These are phyloP conservation scores for Ophion obscuratus DNA, from an alignment of 2,888 invertebrate genomes.

Conservation along the genomic window DNA sequence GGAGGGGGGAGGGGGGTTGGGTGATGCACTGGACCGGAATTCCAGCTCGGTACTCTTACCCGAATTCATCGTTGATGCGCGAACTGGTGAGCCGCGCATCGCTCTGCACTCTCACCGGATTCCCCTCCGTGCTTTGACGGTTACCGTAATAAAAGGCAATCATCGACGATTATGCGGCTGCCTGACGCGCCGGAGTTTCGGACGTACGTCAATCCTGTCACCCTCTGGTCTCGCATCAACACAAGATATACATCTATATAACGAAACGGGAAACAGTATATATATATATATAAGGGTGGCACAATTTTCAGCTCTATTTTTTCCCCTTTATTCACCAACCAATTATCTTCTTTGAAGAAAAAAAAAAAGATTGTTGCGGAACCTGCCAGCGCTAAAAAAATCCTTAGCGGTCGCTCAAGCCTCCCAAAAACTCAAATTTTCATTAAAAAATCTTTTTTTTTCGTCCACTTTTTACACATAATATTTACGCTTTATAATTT, in stretches of 20 bases:
- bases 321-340: too few species aligned
- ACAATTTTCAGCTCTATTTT: too few species aligned
- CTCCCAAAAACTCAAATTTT: too few species aligned
- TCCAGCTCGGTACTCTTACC: constrained; percentile 45
- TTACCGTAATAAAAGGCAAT: constrained; percentile 82
- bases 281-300: not conserved
- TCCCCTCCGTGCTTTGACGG: constrained; percentile 80
- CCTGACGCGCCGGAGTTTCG: constrained; percentile 69
- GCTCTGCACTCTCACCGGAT: constrained; percentile 73
- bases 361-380: too few species aligned
- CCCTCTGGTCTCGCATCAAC: constrained; percentile 67
- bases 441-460: too few species aligned
- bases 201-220: constrained; percentile 75
- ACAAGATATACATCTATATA: constrained; percentile 19
- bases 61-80: constrained; percentile 53
- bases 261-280: constrained; percentile 9
- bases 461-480: too few species aligned
- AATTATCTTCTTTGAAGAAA: too few species aligned
- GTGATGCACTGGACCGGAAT: constrained; percentile 58
- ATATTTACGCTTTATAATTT: too few species aligned
- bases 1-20: not conserved
- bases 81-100: constrained; percentile 53
- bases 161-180: constrained; percentile 79
- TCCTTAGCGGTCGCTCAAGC: too few species aligned
- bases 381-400: too few species aligned